Base-by-base conservation (phyloP, 2,888 invertebrate genomes). In the Pilophorus perplexus region DNA sequence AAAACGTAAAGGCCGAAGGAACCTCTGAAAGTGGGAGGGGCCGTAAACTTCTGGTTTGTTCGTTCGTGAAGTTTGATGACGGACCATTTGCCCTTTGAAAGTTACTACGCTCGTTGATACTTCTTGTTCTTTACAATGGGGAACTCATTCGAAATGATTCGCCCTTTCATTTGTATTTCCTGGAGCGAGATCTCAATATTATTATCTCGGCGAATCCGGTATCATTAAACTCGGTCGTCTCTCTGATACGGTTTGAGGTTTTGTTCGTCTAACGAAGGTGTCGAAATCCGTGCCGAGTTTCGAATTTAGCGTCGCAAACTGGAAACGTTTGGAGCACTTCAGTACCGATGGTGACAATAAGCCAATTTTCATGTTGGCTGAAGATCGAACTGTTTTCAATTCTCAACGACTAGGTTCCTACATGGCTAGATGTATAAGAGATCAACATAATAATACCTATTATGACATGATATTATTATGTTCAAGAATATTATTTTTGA, bases 41-140 rank as follows among this genome's bases (percentile, higher is more conserved):
- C n/a, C n/a, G n/a, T n/a, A n/a, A 22, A 46, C 23, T 23, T 46
- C 46, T 25, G 14, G 23, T 14, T 46, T 14, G 25, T 22, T 46
- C 25, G 46, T 46, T 46, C 46, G n/a, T 22, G 5, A 14, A 22
- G 46, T 46, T 46, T 46, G 46, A 46, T 22, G 46, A 23, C 23
- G 25, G 46, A 46, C 46, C 46, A 46, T 46, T 25, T 46, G 46
- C 23, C 46, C 46, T 46, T 46, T 46, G 12, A 22, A 46, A 46
- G 23, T 23, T 46, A 3, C 12, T 23, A 46, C 46, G n/a, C n/a
- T 46, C n/a, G n/a, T n/a, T 14, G 12, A 25, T 1, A 46, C 23
- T 46, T 23, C 46, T 46, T 46, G 46, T 46, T 22, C 46, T 46
- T 46, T 20, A 44, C 44, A 44, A 44, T 44, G 44, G 46, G 23